Evolutionary conservation across 2,797 vertebrate genomes (phyloP), one percentile per base, ranked within the genome.

Genomic region (Eupleurogrammus muticus): DNA sequence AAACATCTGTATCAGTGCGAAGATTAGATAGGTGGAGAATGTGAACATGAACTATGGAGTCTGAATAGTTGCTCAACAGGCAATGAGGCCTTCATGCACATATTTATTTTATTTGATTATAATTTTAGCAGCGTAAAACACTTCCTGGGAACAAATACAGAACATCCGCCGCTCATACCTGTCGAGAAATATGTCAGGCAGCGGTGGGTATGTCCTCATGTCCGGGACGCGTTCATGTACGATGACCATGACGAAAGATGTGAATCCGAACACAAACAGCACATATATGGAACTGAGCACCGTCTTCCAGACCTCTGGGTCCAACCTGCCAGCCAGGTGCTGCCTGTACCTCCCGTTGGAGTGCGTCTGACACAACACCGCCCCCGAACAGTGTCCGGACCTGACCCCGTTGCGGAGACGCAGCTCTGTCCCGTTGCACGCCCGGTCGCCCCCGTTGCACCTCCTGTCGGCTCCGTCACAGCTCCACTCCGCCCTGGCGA

Each of bases 231-330:
- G 93, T 75, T 99, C 97, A 0, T 99, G 97, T 16, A 99, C 97
- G 53, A 99, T 95, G 68, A 99, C 97, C 97, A 99, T 99, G 77
- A 99, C 94, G 1, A 98, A 96, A 1, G 97, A 97, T 0, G 97
- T 98, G 85, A 97, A 96, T 66, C 97, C 97, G 55, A 96, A 97
- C 61, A 99, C 97, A 64, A 97, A 94, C 82, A 97, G 95, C 40
- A 97, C 97, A 68, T 99, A 99, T 32, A 98, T 36, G 66, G 92
- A 93, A 76, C 96, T 96, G 73, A 99, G 71, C 77, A 96, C 82
- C 0, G 97, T 99, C 90, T 99, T 99, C 97, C 97, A 99, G 74
- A 96, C 96, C 82, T 99, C 97, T 0, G 97, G 97, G 90, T 99
- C 96, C 88, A 98, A 74, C 66, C 94, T 92, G 23, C 95, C 92